These are phyloP conservation scores for Clarias laeviceps DNA, from an alignment of 2,797 vertebrate genomes.

Conservation along the genomic window DNA sequence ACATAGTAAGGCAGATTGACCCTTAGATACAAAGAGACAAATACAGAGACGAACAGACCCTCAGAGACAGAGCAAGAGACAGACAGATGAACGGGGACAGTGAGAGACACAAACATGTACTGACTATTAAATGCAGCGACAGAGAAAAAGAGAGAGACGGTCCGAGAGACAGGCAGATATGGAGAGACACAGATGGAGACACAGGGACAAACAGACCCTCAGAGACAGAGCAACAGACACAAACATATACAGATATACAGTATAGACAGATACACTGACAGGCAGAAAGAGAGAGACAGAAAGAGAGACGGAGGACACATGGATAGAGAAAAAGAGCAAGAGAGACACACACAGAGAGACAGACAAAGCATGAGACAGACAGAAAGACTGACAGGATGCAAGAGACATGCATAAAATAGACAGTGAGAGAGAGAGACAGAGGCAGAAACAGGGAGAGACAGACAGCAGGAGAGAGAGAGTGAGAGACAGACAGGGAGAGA, in stretches of 20 bases:
- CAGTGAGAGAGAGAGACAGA: not conserved
- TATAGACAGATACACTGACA: not conserved
- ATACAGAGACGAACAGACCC: not conserved
- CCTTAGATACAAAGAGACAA: not conserved
- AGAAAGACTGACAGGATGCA: slow-evolving; percentile 44
- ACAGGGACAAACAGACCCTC: not conserved
- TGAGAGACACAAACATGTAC: not conserved
- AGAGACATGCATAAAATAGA: not conserved
- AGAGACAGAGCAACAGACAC: not conserved
- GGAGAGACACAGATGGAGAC: not conserved
- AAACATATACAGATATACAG: not conserved
- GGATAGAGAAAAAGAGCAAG: not conserved
- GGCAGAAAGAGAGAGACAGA: slow-evolving; percentile 43
- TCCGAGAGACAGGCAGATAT: not conserved
- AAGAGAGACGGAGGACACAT: not conserved
- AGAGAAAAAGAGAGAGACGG: not conserved
- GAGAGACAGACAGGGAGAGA: not conserved
- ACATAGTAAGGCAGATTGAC: not conserved
- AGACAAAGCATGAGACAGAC: not conserved
- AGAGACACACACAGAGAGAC: not conserved
- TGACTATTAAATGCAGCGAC: not conserved
- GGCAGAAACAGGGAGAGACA: not conserved
- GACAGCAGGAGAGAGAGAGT: not conserved
- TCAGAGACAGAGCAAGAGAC: not conserved
- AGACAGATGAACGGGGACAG: not conserved